Percentiles rank a stretch among this genome's conserved stretches.
phyloP scores from a whole-genome alignment of 2,113 vertebrate species.

The Speoplatyrhinus poulsoni region DNA sequence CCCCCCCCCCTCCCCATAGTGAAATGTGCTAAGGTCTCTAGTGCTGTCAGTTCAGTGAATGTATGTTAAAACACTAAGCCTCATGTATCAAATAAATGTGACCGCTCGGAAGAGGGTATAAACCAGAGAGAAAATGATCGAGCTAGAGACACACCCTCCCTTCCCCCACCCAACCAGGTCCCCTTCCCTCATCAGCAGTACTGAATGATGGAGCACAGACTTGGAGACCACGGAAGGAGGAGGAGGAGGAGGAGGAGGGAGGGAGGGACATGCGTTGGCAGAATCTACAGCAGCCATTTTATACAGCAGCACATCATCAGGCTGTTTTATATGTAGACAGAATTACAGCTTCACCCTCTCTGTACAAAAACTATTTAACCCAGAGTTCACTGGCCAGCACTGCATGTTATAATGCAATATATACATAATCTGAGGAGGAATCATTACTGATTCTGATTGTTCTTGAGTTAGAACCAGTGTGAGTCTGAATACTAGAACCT shows the following conservation, averaged over 20 bases:
- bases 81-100: not conserved
- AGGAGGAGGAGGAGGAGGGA: constrained; percentile 51
- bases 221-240: constrained; percentile 50
- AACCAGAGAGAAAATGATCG: constrained; percentile 10
- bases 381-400: not conserved
- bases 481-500: too few species aligned
- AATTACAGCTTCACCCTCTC: not conserved
- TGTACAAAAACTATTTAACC: not conserved
- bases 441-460: too few species aligned
- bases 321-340: constrained; percentile 24
- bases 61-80: not conserved
- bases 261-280: constrained; percentile 40
- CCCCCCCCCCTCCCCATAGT: not conserved
- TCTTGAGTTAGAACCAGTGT: too few species aligned
- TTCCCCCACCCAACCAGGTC: constrained; percentile 53
- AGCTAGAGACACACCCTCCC: constrained; percentile 44
- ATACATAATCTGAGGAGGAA: too few species aligned
- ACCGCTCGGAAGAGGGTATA: constrained; percentile 15
- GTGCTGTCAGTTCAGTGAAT: not conserved
- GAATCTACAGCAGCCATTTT: constrained; percentile 73
- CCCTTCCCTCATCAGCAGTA: constrained; percentile 64
- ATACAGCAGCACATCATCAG: constrained; percentile 60
- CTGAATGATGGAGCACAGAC: constrained; percentile 69
- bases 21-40: not conserved
- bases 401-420: too few species aligned